A percentile compares a stretch with the other conserved stretches of the same genome.
These are phyloP conservation scores for Drosophila murphyi DNA, from an alignment of 1,140 invertebrate species.

Conservation along the genomic window DNA sequence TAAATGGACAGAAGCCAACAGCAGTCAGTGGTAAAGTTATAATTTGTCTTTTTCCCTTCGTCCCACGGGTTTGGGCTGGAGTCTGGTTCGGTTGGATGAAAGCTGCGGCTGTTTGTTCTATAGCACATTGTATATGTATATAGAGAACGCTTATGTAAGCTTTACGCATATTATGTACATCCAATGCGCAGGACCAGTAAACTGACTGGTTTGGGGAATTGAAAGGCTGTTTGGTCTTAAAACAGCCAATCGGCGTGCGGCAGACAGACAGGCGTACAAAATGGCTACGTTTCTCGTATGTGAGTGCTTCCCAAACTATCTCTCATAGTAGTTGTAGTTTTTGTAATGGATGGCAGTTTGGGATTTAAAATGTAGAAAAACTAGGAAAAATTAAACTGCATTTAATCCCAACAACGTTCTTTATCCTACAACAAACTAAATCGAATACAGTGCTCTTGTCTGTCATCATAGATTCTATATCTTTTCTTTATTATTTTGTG, in stretches of 20 bases:
- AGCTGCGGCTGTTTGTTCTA: constrained; percentile 25
- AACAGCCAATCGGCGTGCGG: constrained; percentile 66
- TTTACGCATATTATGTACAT: constrained; percentile 50
- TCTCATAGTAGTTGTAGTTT: background rate
- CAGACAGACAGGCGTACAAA: constrained; percentile 52
- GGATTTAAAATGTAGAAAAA: too few relatives aligned
- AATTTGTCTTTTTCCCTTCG: constrained; percentile 39
- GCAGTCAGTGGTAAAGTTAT: constrained; percentile 61
- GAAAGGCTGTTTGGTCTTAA: constrained; percentile 42
- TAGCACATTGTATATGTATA: constrained; percentile 20
- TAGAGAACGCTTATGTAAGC: constrained; percentile 54
- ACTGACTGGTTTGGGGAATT: constrained; percentile 19
- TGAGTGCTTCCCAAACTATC: background rate
- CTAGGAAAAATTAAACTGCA: too few relatives aligned
- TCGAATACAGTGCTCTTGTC: too few relatives aligned
- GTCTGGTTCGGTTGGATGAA: constrained; percentile 54
- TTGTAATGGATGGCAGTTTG: background rate
- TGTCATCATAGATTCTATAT: too few relatives aligned
- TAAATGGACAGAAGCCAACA: constrained; percentile 82
- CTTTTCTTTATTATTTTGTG: too few relatives aligned
- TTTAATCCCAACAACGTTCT: too few relatives aligned
- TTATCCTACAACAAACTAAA: too few relatives aligned
- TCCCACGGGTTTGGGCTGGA: constrained; percentile 22
- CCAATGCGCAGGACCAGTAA: constrained; percentile 62
- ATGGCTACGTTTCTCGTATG: constrained; percentile 53